These are phyloP conservation scores for Malurus melanocephalus DNA, from an alignment of 2,113 vertebrate species.

Conservation along the genomic window DNA sequence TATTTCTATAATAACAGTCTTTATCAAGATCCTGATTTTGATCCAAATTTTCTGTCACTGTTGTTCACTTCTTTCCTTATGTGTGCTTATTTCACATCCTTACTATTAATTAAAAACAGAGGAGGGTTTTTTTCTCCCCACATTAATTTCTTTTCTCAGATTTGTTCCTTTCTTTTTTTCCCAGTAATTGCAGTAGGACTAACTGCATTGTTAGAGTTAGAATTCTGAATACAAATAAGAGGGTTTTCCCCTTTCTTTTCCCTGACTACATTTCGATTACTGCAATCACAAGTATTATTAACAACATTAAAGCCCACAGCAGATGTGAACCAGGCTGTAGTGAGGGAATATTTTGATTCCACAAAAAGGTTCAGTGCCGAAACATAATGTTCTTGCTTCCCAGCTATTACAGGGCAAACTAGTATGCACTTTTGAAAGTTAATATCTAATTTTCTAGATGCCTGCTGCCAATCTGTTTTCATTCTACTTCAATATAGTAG, in stretches of 20 bases:
- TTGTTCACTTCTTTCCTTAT: not conserved
- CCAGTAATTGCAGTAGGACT: conserved; percentile 32
- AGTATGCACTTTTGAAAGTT: conserved; percentile 51
- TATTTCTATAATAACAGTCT: not conserved
- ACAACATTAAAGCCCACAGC: conserved; percentile 44
- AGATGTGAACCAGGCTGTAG: conserved; percentile 44
- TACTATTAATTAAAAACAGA: conserved; percentile 29
- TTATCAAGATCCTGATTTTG: not conserved
- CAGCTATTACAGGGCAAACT: conserved; percentile 50
- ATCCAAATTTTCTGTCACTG: conserved; percentile 21
- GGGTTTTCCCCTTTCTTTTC: conserved; percentile 37
- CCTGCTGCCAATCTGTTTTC: conserved; percentile 55
- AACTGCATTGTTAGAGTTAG: conserved; percentile 28
- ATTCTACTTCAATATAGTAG: conserved; percentile 26
- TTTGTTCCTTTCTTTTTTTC: conserved; percentile 5
- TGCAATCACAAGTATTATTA: conserved; percentile 56
- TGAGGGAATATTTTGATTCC: conserved; percentile 49
- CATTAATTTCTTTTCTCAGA: conserved; percentile 24
- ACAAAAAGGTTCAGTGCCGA: conserved; percentile 32
- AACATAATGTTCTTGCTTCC: conserved; percentile 61
- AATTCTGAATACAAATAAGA: conserved; percentile 44
- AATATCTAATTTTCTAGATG: conserved; percentile 59
- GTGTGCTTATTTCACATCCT: conserved; percentile 13
- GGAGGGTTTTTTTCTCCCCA: not conserved
- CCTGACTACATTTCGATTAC: conserved; percentile 37